Evolutionary conservation across 2,113 vertebrate species (phyloP), one percentile per base, ranked within the genome.

Genomic region (Cyanoliseus patagonus): DNA sequence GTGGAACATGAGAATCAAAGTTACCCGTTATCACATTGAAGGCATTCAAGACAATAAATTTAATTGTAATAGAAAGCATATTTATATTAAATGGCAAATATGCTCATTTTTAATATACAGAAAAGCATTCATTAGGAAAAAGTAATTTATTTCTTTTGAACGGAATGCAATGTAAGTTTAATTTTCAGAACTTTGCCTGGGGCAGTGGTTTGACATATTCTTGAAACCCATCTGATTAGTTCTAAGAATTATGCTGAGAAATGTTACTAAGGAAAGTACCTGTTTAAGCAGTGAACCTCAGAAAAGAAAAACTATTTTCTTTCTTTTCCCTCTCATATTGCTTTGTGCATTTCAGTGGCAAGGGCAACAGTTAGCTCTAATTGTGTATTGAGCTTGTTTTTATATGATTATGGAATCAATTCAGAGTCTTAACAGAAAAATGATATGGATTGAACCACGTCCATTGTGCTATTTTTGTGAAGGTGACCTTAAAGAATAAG

Each of bases 171-270:
- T 95, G 83, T 80, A 90, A 86, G 90, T 95, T 98, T 97, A 97
- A 97, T 97, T 97, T 97, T 97, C 94, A 95, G 93, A 96, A 94
- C 66, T 76, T 92, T 96, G 93, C 97, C 94, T 95, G 72, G 92
- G 83, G 96, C 90, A 94, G 10, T 76, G 49, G 59, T 80, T 96
- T 97, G 96, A 94, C 91, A 94, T 98, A 98, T 97, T 95, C 91
- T 94, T 97, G 94, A 90, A 97, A 92, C 80, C 16, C 19, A 97
- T 97, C 96, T 95, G 95, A 96, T 97, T 96, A 95, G 42, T 89
- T 97, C 89, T 92, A 53, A 96, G 91, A 95, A 96, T 96, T 97
- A 93, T 57, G 77, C 83, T 89, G 52, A 97, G 92, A 97, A 97
- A 93, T 96, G 72, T 92, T 97, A 49, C 76, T 93, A 22, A 85